Base-by-base conservation (phyloP, 1,140 invertebrate genomes). In the Drosophila murphyi region DNA sequence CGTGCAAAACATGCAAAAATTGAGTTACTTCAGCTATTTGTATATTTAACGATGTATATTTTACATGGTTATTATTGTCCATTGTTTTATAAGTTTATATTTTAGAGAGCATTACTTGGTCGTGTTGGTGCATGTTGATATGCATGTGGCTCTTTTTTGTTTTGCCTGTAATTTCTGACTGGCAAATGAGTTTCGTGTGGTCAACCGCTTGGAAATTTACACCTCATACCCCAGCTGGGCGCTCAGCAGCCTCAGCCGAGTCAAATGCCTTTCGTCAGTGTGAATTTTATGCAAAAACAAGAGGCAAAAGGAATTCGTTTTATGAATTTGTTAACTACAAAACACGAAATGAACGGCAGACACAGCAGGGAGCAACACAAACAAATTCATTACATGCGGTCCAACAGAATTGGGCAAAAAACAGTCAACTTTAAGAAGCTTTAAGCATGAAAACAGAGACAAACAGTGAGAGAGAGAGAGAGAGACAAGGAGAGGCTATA, bases 261-360 rank as follows among this genome's bases (percentile, higher is more conserved):
- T 20, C 20, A 61, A 45, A 45, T 61, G 59, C 45, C 62, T 57
- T 43, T 41, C 37, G 67, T 70, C 59, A 54, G 52, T 52, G 31
- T 76, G 56, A 57, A 62, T 68, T 76, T 73, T 68, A 76, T 72
- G 76, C 50, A 77, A 62, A 74, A 70, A 43, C 39, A 76, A 71
- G 52, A 52, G 50, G 32, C 47, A 64, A 71, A 69, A 64, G 81
- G 79, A 82, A 87, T 86, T 78, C 71, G 72, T 87, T 86, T 87
- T 87, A 82, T 82, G 82, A 86, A 86, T 86, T 82, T 87, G 68
- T 87, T 87, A 87, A 79, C 82, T 76, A 72, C 78, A 78, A 86
- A 67, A 86, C 86, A 82, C 81, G 68, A 82, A 87, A 87, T 87
- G 71, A 87, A 43, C 64, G 56, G 32, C 61, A 54, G 56, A 6